Evolutionary conservation across 2,888 invertebrate species (phyloP), one percentile per base, ranked within the genome.

Genomic region (Smittia sp.): DNA sequence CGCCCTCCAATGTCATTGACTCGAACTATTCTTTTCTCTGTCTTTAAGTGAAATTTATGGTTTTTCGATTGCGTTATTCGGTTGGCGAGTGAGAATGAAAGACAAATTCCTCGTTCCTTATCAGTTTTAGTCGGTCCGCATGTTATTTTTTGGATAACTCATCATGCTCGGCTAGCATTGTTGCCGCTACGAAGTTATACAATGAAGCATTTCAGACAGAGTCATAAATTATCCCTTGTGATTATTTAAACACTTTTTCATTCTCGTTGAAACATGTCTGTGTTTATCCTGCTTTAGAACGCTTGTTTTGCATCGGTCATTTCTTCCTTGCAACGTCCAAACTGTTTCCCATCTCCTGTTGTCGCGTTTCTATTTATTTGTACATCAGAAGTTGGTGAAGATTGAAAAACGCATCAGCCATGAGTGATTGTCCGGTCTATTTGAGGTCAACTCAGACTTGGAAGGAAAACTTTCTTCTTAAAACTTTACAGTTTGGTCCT

Each of bases 341-440:
- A n/a, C n/a, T n/a, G n/a, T n/a, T n/a, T n/a, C n/a, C n/a, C n/a
- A n/a, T n/a, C n/a, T n/a, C n/a, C n/a, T n/a, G n/a, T n/a, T n/a
- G n/a, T n/a, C 9, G 3, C 9, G 9, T 32, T 32, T 32, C 32
- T 32, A 9, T 32, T 32, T 9, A 9, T 32, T 32, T 9, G 9
- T 3, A 32, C 32, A 32, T 32, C 32, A n/a, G n/a, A n/a, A n/a
- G n/a, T n/a, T n/a, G n/a, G 32, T 32, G 3, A 46, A 46, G 2
- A 46, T 18, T 9, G 2, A 11, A 18, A 46, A 46, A 46, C n/a
- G 3, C 52, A n/a, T 18, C 52, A 46, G 52, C 4, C 11, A 46
- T 46, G 52, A 46, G 52, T 18, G 58, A n/a, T 58, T 58, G 18
- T 20, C 9, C 58, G 22, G 58, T 58, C 58, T 58, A 58, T 58